These are phyloP conservation scores for Zophobas atratus DNA, from an alignment of 1,140 invertebrate genomes.

Conservation along the genomic window DNA sequence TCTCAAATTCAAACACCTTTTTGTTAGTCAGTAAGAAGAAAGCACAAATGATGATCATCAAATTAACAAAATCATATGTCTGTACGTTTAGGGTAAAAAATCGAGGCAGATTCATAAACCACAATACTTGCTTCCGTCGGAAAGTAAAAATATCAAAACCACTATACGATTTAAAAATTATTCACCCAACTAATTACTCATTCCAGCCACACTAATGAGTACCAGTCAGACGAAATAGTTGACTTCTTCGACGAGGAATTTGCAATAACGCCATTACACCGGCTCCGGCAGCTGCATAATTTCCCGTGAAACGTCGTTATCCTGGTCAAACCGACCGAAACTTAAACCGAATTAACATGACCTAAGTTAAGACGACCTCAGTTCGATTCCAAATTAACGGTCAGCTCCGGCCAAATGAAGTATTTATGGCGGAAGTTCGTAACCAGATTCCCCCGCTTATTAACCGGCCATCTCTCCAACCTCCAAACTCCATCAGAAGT, in stretches of 20 bases:
- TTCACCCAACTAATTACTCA: too few species aligned
- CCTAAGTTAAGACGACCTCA: slow-evolving; percentile 30
- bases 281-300: slow-evolving; percentile 20
- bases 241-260: not conserved
- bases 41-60: too few species aligned
- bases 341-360: slow-evolving; percentile 49
- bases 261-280: not conserved
- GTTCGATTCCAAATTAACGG: slow-evolving; percentile 43
- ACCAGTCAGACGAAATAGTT: not conserved
- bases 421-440: slow-evolving; percentile 37
- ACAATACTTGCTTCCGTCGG: too few species aligned
- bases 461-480: slow-evolving; percentile 3
- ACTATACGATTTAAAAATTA: too few species aligned
- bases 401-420: slow-evolving; percentile 29
- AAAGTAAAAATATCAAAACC: too few species aligned
- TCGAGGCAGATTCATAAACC: too few species aligned
- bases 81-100: too few species aligned
- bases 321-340: slow-evolving; percentile 43
- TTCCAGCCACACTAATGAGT: too few species aligned
- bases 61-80: too few species aligned
- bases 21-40: too few species aligned
- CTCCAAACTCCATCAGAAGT: slow-evolving; percentile 6
- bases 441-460: slow-evolving; percentile 13
- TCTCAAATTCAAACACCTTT: too few species aligned
- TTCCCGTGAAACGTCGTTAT: slow-evolving; percentile 47